phyloP scores from a whole-genome alignment of 2,113 vertebrate genomes.

The Morone saxatilis region DNA sequence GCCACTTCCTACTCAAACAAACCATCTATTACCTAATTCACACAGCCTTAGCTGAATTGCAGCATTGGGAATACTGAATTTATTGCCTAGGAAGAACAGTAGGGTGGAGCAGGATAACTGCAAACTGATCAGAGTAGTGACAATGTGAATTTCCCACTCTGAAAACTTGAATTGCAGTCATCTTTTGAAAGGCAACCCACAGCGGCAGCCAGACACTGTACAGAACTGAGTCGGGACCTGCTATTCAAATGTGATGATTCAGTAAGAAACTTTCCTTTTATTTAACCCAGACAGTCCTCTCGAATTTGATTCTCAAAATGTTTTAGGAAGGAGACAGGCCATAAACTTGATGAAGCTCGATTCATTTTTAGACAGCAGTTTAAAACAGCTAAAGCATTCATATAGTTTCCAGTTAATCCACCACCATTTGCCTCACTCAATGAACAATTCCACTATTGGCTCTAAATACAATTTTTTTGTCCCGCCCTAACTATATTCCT shows the following conservation, averaged over 20 bases:
- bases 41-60: neutral
- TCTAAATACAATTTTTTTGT: neutral
- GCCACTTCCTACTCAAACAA: neutral
- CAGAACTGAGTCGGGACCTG: neutral
- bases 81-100: neutral
- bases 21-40: neutral
- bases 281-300: neutral
- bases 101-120: neutral
- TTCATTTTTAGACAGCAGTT: neutral
- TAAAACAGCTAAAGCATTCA: neutral
- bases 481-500: neutral
- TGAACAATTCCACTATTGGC: neutral
- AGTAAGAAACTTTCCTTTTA: neutral
- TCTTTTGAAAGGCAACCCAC: neutral
- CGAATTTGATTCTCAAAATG: neutral
- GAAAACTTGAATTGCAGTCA: neutral
- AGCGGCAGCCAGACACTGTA: neutral
- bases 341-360: neutral
- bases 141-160: neutral
- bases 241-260: neutral
- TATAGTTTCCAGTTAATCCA: constrained; percentile 2
- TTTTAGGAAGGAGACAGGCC: neutral
- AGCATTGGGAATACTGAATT: neutral
- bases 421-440: neutral
- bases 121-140: neutral